Evolutionary conservation across 2,113 vertebrate genomes (phyloP), one percentile per base, ranked within the genome.

Genomic region (Oreotrochilus melanogaster): DNA sequence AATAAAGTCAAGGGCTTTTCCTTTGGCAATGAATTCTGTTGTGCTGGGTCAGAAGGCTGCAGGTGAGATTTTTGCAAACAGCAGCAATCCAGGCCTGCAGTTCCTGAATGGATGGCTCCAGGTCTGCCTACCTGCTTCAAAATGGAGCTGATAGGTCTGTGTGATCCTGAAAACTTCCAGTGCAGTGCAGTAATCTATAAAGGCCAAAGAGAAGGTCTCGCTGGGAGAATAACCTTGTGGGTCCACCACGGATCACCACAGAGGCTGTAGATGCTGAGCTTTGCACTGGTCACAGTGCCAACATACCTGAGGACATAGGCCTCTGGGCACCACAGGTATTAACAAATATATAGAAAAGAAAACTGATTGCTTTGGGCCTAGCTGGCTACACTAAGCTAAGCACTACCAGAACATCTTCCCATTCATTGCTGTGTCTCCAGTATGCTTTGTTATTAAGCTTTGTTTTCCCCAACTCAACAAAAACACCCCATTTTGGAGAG

Each of bases 401-500:
- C 6, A 11, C 54, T 79, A 30, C 43, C 62, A 82, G 45, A 66
- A 17, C 47, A 37, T 42, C 47, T 82, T 37, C 24, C 27, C 22
- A 19, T 35, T 83, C 56, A 27, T 18, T 64, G 10, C 27, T 82
- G 11, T 66, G 47, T 62, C 51, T 90, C 71, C 21, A 4, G 33
- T 51, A 13, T 6, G 7, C 5, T 62, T 85, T 45, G 11, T 17
- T 47, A 8, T 21, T 50, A 28, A 10, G 11, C 2, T 30, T 53
- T 75, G 35, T 73, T 31, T 25, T 0, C 5, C 28, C 19, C 30
- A 76, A 1, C 1, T 62, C 17, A 30, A 56, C 11, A 28, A 60
- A 84, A 69, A 18, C 0, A 0, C 1, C 1, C 3, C 9, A 25
- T 43, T 88, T 93, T 73, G 33, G 18, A 79, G 6, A n/a, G 7